Evolutionary conservation across 2,113 vertebrate genomes (phyloP).

Genomic region (Sebastes fasciatus): DNA sequence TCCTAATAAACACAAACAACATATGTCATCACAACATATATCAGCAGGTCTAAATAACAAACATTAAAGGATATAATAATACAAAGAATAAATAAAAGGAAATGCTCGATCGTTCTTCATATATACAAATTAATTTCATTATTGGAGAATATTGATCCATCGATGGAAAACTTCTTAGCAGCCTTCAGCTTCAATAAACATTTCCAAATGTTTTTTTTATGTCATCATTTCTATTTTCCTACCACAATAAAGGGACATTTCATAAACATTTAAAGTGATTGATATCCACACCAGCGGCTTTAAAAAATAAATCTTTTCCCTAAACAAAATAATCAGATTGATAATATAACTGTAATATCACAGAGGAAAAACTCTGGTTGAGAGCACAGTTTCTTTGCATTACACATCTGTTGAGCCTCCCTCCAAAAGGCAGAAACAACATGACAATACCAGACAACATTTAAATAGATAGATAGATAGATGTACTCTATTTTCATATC

Average conservation of each 20-base stretch:
- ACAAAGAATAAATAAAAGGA: too few relatives aligned
- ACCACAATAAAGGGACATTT: too few relatives aligned
- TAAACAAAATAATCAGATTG: not conserved
- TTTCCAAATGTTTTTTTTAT: not conserved
- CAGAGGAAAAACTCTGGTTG: too few relatives aligned
- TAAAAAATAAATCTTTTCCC: not conserved
- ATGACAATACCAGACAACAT: too few relatives aligned
- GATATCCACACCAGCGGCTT: not conserved
- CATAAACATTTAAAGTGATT: not conserved
- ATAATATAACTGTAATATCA: not conserved
- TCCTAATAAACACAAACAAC: not conserved
- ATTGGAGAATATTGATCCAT: too few relatives aligned
- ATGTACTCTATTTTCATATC: not conserved
- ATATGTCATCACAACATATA: not conserved
- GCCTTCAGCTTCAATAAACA: not conserved
- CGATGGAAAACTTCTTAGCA: not conserved
- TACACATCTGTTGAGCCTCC: too few relatives aligned
- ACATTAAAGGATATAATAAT: not conserved
- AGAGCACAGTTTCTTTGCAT: too few relatives aligned
- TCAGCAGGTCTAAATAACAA: not conserved
- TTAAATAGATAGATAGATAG: not conserved
- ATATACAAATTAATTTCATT: not conserved
- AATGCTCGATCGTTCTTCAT: too few relatives aligned
- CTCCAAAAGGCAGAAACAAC: too few relatives aligned
- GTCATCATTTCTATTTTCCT: not conserved